phyloP scores from a whole-genome alignment of 2,113 vertebrate genomes.

The Silurus asotus region DNA sequence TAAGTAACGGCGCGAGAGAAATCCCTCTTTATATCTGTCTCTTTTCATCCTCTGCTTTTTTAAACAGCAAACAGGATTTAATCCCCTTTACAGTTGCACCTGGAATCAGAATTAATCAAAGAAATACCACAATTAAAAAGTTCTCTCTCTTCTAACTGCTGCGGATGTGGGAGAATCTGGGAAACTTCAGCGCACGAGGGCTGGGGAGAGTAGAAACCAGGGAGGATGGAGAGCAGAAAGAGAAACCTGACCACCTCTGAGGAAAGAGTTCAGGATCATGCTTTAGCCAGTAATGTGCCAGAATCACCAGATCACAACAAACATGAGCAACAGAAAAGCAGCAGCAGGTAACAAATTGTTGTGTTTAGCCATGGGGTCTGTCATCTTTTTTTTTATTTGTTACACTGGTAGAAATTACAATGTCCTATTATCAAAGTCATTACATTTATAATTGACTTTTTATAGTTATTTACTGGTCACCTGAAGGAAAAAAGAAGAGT shows the following conservation, averaged over 20 bases:
- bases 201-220: background rate
- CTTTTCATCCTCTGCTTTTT: slow-evolving; percentile 51
- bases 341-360: background rate
- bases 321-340: background rate
- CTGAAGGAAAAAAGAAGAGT: background rate
- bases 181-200: background rate
- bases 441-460: background rate
- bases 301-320: background rate
- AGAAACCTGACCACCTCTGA: background rate
- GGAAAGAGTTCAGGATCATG: background rate
- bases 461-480: background rate
- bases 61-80: slow-evolving; percentile 57
- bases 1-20: slow-evolving; percentile 47
- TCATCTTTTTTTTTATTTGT: background rate
- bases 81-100: slow-evolving; percentile 48
- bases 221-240: background rate
- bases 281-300: background rate
- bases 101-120: slow-evolving; percentile 50
- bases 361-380: background rate
- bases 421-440: background rate
- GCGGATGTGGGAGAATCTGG: slow-evolving; percentile 13
- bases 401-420: background rate
- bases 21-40: slow-evolving; percentile 55
- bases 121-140: slow-evolving; percentile 51
- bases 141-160: background rate